phyloP scores from a whole-genome alignment of 2,113 vertebrate species.

The Caranx melampygus region DNA sequence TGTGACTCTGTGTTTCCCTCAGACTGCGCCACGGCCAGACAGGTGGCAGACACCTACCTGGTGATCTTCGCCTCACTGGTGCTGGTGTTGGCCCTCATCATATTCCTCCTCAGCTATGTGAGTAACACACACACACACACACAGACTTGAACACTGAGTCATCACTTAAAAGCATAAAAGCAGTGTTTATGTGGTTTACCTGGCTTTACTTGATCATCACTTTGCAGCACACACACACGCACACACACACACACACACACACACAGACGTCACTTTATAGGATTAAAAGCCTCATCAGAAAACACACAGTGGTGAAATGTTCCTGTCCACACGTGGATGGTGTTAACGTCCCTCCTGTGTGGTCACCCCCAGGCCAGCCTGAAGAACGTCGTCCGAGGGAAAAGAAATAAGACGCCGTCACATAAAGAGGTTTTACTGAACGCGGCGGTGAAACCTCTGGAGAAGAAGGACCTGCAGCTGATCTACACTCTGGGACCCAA shows the following conservation, averaged over 20 bases:
- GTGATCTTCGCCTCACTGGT: slow-evolving; percentile 46
- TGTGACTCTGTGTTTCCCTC: neutral
- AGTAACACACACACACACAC: slow-evolving; percentile 55
- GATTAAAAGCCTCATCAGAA: too few relatives aligned
- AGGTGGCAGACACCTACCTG: slow-evolving; percentile 7
- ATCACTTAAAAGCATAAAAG: too few relatives aligned
- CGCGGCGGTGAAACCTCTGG: neutral
- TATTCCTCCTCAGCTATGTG: slow-evolving; percentile 75
- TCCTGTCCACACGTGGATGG: too few relatives aligned
- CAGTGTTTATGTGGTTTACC: neutral
- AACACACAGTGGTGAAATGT: too few relatives aligned
- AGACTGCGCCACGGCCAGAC: slow-evolving; percentile 39
- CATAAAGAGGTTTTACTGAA: slow-evolving; percentile 35
- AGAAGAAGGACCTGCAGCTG: slow-evolving; percentile 58
- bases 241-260: too few relatives aligned
- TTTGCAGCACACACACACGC: neutral
- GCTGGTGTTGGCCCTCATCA: slow-evolving; percentile 59
- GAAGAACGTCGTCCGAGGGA: slow-evolving; percentile 51
- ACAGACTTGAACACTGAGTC: neutral
- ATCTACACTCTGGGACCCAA: slow-evolving; percentile 70
- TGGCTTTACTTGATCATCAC: neutral
- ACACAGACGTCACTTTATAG: too few relatives aligned
- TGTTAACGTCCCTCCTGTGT: neutral
- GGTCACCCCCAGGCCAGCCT: slow-evolving; percentile 56
- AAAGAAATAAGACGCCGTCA: neutral